These are phyloP conservation scores for Crossaster papposus DNA, from an alignment of 53 echinoderm and acorn worm genomes.

Conservation along the genomic window DNA sequence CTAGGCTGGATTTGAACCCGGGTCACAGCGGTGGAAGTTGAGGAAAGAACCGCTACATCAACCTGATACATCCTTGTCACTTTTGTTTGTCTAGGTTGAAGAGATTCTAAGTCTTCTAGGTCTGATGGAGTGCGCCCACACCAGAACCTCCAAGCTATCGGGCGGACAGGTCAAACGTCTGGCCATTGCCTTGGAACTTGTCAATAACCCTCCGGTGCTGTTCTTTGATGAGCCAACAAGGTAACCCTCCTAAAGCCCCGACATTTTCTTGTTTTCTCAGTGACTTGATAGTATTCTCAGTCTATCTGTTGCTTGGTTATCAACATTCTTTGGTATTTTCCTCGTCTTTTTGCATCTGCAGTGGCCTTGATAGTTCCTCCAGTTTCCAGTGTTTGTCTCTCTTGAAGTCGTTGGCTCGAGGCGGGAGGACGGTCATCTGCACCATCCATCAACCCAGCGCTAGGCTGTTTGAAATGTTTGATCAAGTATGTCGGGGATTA, in stretches of 20 bases:
- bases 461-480: conserved; percentile 97
- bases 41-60: no score
- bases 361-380: conserved; percentile 97
- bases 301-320: background rate
- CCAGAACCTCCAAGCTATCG: conserved; percentile 81
- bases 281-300: no score
- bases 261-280: no score
- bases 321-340: background rate
- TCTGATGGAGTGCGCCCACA: conserved; percentile 80
- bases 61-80: background rate
- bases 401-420: conserved; percentile 86
- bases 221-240: conserved; percentile 99
- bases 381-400: conserved; percentile 91
- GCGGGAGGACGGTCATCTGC: conserved; percentile 92
- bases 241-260: conserved; percentile 39
- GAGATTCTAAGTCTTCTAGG: conserved; percentile 93
- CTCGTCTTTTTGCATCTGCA: conserved; percentile 40
- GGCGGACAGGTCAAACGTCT: conserved; percentile 92
- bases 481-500: conserved; percentile 67
- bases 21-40: no score
- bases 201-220: conserved; percentile 95
- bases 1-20: no score
- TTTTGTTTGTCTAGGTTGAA: conserved; percentile 72
- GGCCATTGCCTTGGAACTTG: conserved; percentile 93
- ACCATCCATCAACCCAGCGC: conserved; percentile 98